Evolutionary conservation across 2,888 invertebrate genomes (phyloP), one percentile per base, ranked within the genome.

Genomic region (Ceratothoa steindachneri): DNA sequence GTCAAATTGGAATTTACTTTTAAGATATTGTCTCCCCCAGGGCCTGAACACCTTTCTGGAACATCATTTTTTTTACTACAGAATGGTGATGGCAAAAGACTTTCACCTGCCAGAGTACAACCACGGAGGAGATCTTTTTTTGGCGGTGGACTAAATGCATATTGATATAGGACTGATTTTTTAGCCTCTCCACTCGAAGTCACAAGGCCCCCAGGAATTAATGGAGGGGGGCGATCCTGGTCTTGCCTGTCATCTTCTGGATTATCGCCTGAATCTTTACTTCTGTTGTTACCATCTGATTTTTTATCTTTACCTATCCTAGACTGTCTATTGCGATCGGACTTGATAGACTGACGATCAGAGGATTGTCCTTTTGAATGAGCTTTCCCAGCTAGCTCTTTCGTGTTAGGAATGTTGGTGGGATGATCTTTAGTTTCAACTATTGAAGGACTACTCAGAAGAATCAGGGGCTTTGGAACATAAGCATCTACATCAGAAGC

Each of bases 21-120:
- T 12, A 78, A 60, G 27, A 78, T 65, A 28, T 75, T 70, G 0
- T n/a, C n/a, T n/a, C 73, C 74, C 2, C 78, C 78, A 27, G 75
- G 69, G 71, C 75, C 78, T 51, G 69, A 4, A 9, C 73, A 73
- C 15, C 55, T 75, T 9, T 66, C 12, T 51, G 78, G 75, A 22
- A 76, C 29, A 41, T 78, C 78, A 24, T 19, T 68, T 29, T 67
- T 67, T 28, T 78, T 71, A 64, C 78, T 78, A 30, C 78, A 78
- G 30, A 74, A 78, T 3, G 73, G 68, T 19, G 53, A 24, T 9
- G 73, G 66, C 29, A 73, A 60, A 15, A 71, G n/a, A 52, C 69
- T 67, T 22, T 71, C 65, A 7, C 65, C 71, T 28, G 69, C 28
- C 55, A 67, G 55, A 52, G 70, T 66, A n/a, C 67, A 66, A 7